phyloP scores from a whole-genome alignment of 2,888 invertebrate species.

The Seladonia tumulorum region DNA sequence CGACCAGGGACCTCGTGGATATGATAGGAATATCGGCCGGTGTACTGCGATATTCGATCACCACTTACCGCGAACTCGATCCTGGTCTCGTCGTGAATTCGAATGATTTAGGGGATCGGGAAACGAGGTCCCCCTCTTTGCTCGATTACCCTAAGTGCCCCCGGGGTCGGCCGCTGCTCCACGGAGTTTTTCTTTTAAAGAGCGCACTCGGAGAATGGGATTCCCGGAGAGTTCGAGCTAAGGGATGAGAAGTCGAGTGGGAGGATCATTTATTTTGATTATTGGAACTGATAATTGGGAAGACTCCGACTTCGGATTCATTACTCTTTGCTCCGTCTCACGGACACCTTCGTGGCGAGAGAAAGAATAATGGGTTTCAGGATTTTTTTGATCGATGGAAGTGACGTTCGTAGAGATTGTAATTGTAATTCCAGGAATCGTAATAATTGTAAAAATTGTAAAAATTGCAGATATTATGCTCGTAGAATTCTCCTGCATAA shows the following conservation, averaged over 20 bases:
- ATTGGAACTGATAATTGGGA: background rate
- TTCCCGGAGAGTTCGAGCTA: background rate
- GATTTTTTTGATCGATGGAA: background rate
- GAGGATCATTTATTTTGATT: background rate
- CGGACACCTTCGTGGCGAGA: background rate
- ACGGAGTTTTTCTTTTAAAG: background rate
- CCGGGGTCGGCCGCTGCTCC: background rate
- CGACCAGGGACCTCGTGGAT: constrained; percentile 22
- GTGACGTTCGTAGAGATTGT: background rate
- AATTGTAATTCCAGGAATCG: background rate
- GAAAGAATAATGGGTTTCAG: background rate
- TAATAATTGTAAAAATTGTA: too few relatives aligned
- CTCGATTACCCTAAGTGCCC: background rate
- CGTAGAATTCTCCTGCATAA: too few relatives aligned
- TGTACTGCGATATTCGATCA: constrained; percentile 25
- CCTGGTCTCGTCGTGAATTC: background rate
- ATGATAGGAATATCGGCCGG: constrained; percentile 29
- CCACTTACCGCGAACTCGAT: constrained; percentile 13
- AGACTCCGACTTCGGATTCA: background rate
- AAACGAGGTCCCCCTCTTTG: background rate
- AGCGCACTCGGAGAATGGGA: background rate
- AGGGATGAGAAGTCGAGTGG: background rate
- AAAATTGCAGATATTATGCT: too few relatives aligned
- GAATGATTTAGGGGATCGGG: background rate
- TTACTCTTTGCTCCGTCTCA: background rate